Percentiles rank a stretch among this genome's conserved stretches.
These are phyloP conservation scores for Arrhamphus sclerolepis DNA, from an alignment of 2,797 vertebrate species.

Conservation along the genomic window DNA sequence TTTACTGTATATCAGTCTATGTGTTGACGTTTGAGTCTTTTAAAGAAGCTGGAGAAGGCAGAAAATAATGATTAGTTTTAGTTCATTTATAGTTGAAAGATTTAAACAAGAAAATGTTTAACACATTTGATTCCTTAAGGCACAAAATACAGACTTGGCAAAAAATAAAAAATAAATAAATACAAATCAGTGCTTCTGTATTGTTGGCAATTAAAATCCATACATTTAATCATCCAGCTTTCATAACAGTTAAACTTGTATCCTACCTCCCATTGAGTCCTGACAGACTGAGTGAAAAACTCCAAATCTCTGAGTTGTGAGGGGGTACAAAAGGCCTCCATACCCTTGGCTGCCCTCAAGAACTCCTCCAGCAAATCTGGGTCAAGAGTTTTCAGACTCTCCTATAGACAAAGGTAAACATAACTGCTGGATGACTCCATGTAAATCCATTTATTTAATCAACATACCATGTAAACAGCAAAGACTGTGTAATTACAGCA, in stretches of 20 bases:
- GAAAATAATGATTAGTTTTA: not conserved
- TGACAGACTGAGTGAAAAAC: slow-evolving; percentile 82
- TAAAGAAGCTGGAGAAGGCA: slow-evolving; percentile 1
- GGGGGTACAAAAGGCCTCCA: slow-evolving; percentile 85
- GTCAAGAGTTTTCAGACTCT: slow-evolving; percentile 83
- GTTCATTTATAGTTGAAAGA: not conserved
- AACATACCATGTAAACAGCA: too few species aligned
- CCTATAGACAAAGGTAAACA: slow-evolving; percentile 63
- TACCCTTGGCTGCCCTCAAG: slow-evolving; percentile 86
- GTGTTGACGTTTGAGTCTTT: slow-evolving; percentile 1
- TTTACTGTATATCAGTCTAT: not conserved
- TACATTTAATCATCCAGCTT: not conserved
- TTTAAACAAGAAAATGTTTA: not conserved
- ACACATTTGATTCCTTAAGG: too few species aligned
- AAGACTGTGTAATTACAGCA: too few species aligned
- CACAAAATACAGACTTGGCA: too few species aligned
- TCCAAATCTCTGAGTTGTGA: slow-evolving; percentile 82
- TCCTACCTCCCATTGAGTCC: slow-evolving; percentile 91
- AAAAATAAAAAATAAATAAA: too few species aligned
- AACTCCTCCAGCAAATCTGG: slow-evolving; percentile 86
- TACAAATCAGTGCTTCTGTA: too few species aligned
- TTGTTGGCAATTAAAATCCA: too few species aligned
- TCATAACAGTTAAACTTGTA: not conserved
- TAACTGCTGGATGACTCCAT: not conserved
- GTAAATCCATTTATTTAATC: not conserved